Conservation (phyloP, 1,140 invertebrate species). For the Drosophila miranda region DNA sequence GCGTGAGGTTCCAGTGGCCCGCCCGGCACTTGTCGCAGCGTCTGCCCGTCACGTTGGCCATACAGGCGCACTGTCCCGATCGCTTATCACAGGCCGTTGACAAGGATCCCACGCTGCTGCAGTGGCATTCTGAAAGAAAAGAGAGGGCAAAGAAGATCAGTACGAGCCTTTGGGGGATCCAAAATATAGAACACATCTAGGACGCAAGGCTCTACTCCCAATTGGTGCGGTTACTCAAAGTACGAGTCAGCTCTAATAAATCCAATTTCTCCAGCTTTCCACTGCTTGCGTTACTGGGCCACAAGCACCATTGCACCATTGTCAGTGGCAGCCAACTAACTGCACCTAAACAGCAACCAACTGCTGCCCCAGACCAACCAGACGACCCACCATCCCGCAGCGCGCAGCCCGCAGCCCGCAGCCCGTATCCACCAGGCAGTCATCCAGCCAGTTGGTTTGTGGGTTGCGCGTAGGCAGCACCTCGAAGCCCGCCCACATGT, state of each 20-base stretch:
- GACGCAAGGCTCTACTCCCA: too few species aligned
- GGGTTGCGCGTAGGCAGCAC: slow-evolving; percentile 75
- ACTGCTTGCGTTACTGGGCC: slow-evolving; percentile 60
- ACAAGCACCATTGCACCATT: slow-evolving; percentile 29
- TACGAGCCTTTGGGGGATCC: background rate
- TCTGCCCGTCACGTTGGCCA: slow-evolving; percentile 90
- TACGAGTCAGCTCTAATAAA: slow-evolving; percentile 7
- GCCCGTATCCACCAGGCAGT: slow-evolving; percentile 7
- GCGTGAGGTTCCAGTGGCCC: slow-evolving; percentile 90
- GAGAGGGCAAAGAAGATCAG: background rate
- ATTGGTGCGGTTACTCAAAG: too few species aligned
- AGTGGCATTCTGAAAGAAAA: slow-evolving; percentile 87
- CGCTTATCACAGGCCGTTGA: slow-evolving; percentile 90
- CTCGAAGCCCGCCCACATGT: slow-evolving; percentile 61
- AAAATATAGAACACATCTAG: background rate
- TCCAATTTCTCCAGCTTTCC: slow-evolving; percentile 24
- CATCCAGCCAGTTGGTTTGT: slow-evolving; percentile 61
- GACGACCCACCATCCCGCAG: slow-evolving; percentile 16
- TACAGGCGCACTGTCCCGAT: slow-evolving; percentile 95
- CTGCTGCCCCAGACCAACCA: slow-evolving; percentile 25
- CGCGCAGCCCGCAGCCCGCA: slow-evolving; percentile 2
- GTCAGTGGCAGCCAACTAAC: slow-evolving; percentile 46
- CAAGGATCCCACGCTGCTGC: slow-evolving; percentile 88
- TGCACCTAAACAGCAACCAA: slow-evolving; percentile 63
- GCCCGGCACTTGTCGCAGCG: slow-evolving; percentile 94